These are phyloP conservation scores for Orchesella flavescens DNA, from an alignment of 2,888 invertebrate species.

Conservation along the genomic window DNA sequence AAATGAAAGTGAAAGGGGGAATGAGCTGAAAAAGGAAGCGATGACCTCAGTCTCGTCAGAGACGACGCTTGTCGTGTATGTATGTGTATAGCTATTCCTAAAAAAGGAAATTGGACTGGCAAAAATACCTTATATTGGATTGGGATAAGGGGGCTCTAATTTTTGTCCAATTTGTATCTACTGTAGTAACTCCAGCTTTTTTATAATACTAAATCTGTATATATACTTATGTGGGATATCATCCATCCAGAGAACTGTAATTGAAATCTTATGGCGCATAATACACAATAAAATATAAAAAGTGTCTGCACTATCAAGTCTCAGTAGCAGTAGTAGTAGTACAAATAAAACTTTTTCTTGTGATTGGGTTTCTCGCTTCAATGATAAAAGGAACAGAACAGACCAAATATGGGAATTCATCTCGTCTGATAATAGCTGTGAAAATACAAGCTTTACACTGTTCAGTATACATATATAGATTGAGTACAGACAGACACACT, in stretches of 20 bases:
- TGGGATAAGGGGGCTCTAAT: background rate
- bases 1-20: slow-evolving; percentile 39
- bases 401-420: too few relatives aligned
- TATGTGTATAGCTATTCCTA: background rate
- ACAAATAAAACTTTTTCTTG: too few relatives aligned
- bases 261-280: too few relatives aligned
- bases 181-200: background rate
- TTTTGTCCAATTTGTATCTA: background rate
- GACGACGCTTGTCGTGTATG: background rate
- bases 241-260: background rate
- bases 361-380: too few relatives aligned
- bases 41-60: slow-evolving; percentile 29
- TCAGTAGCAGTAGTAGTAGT: too few relatives aligned
- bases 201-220: background rate
- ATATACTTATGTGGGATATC: background rate
- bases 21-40: slow-evolving; percentile 37
- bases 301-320: too few relatives aligned
- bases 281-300: too few relatives aligned
- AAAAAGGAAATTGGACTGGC: slow-evolving; percentile 8
- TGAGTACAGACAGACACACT: too few relatives aligned
- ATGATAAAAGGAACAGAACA: too few relatives aligned
- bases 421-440: too few relatives aligned
- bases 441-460: too few relatives aligned
- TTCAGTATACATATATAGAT: too few relatives aligned
- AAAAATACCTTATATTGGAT: background rate